phyloP scores from a whole-genome alignment of 2,797 vertebrate species.

The Falco berigora region DNA sequence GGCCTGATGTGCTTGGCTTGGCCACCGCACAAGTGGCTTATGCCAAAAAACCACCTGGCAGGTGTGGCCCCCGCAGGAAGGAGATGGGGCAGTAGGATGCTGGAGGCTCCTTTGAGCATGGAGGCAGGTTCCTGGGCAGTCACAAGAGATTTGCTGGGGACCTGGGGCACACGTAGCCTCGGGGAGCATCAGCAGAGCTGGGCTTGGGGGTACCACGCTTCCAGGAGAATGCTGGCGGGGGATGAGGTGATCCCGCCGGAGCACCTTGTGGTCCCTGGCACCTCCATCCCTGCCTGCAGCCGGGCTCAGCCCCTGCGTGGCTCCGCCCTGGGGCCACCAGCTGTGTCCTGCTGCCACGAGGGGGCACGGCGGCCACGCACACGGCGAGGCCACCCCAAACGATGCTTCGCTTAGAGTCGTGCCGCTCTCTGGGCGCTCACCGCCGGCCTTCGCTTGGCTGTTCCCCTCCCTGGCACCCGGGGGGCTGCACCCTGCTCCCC shows the following conservation, averaged over 20 bases:
- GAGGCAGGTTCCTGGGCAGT: not conserved
- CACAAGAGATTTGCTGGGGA: not conserved
- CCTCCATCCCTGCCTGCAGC: not conserved
- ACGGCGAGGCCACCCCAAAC: not conserved
- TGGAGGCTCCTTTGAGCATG: accelerated
- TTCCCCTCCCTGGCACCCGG: not conserved
- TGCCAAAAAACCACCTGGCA: not conserved
- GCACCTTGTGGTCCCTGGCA: not conserved
- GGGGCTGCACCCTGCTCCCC: not conserved
- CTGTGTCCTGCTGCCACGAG: slow-evolving; percentile 36
- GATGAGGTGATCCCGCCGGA: not conserved
- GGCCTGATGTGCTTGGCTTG: slow-evolving; percentile 35
- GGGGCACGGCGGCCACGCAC: slow-evolving; percentile 35
- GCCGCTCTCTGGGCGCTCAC: accelerated
- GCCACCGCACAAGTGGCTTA: not conserved
- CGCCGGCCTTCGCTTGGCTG: not conserved
- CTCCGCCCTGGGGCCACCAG: not conserved
- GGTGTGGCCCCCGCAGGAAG: not conserved
- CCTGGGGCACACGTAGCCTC: accelerated
- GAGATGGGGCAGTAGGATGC: too few species aligned
- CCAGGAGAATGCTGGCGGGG: not conserved
- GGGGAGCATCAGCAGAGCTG: not conserved
- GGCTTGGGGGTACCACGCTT: not conserved
- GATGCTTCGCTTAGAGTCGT: not conserved
- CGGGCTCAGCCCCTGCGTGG: not conserved